Conservation (phyloP, 2,888 invertebrate genomes). For the Candidula unifasciata region DNA sequence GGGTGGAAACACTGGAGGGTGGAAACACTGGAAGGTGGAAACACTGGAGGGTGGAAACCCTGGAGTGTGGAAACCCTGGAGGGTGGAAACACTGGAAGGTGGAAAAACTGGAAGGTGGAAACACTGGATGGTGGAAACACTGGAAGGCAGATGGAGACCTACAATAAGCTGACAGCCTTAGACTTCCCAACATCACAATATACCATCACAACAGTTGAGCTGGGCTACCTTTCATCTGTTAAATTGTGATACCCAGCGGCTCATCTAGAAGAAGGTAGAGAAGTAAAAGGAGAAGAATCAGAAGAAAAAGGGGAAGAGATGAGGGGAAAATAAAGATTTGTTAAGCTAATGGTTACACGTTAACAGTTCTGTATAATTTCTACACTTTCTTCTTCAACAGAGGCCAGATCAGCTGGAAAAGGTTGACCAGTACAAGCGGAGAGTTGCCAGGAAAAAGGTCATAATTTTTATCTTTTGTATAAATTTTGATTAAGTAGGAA, state of each 20-base stretch:
- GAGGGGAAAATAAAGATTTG: not conserved
- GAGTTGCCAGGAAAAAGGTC: conserved; percentile 80
- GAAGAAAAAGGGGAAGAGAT: no score
- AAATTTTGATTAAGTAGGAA: no score
- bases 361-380: not conserved
- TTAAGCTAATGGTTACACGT: not conserved
- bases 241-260: no score
- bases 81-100: not conserved
- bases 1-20: not conserved
- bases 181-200: no score
- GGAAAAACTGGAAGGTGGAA: not conserved
- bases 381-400: conserved; percentile 57
- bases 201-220: no score
- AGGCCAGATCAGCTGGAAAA: conserved; percentile 95
- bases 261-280: no score
- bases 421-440: conserved; percentile 80
- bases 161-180: no score
- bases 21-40: not conserved
- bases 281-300: not conserved
- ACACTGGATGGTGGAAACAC: not conserved
- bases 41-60: not conserved
- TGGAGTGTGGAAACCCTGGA: not conserved
- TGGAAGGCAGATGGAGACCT: no score
- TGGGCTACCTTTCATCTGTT: no score
- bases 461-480: not conserved